These are phyloP conservation scores for Heteronetta atricapilla DNA, from an alignment of 2,113 vertebrate genomes.

Conservation along the genomic window DNA sequence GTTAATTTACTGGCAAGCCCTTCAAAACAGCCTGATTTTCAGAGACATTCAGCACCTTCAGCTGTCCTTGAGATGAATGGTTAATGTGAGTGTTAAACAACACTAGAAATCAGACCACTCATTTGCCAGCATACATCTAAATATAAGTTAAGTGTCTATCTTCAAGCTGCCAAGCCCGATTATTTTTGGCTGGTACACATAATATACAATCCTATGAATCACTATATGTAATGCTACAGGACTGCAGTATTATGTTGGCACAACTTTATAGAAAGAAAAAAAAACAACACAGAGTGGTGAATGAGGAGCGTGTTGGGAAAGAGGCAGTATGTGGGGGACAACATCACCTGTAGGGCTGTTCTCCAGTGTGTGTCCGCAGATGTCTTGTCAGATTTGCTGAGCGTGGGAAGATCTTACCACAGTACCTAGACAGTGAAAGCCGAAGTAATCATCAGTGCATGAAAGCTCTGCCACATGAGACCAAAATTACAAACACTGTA, in stretches of 20 bases:
- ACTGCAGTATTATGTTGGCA: background rate
- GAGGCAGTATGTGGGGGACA: background rate
- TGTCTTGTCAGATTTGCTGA: slow-evolving; percentile 98
- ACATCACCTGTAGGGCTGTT: slow-evolving; percentile 95
- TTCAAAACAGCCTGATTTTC: slow-evolving; percentile 34
- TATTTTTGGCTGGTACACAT: slow-evolving; percentile 62
- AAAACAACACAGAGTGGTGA: background rate
- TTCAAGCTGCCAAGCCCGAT: slow-evolving; percentile 52
- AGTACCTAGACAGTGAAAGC: slow-evolving; percentile 83
- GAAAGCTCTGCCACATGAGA: background rate
- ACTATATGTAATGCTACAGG: background rate
- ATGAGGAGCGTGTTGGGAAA: background rate
- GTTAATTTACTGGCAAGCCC: slow-evolving; percentile 10
- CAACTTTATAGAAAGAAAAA: background rate
- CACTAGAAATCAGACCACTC: slow-evolving; percentile 37
- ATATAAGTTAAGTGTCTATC: slow-evolving; percentile 65
- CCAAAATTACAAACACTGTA: rapidly evolving
- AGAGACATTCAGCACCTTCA: slow-evolving; percentile 66
- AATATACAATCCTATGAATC: slow-evolving; percentile 48
- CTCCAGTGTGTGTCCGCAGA: slow-evolving; percentile 97
- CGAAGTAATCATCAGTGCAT: background rate
- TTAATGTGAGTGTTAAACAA: slow-evolving; percentile 47
- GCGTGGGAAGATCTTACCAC: slow-evolving; percentile 98
- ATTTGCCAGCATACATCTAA: slow-evolving; percentile 61
- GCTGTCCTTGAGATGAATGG: slow-evolving; percentile 65